These are phyloP conservation scores for Elysia chlorotica DNA, from an alignment of 1,140 invertebrate species.

Conservation along the genomic window DNA sequence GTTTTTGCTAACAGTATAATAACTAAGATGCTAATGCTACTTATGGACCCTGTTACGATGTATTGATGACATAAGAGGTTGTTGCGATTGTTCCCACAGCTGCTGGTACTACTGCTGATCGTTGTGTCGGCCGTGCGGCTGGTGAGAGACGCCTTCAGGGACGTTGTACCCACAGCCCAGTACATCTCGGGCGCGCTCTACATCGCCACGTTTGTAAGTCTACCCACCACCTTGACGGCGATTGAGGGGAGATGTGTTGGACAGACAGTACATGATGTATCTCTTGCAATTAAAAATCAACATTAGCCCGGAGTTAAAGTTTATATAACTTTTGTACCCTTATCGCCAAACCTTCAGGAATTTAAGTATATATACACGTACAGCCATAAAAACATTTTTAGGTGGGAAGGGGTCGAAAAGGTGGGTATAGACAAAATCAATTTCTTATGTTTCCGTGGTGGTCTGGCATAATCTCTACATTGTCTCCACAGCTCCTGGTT, in stretches of 20 bases:
- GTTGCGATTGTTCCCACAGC: not conserved
- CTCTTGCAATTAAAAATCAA: too few species aligned
- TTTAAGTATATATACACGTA: not conserved
- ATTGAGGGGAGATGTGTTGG: too few species aligned
- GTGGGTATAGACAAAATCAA: not conserved
- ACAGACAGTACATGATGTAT: too few species aligned
- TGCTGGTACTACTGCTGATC: not conserved
- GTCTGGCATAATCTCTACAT: not conserved
- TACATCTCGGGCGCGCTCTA: not conserved
- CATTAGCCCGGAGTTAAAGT: too few species aligned
- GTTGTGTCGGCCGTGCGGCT: not conserved
- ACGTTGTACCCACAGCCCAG: not conserved
- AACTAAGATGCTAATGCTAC: too few species aligned
- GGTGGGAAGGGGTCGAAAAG: not conserved
- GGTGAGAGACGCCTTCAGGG: not conserved
- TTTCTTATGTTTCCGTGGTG: not conserved
- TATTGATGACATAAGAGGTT: too few species aligned
- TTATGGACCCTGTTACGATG: too few species aligned
- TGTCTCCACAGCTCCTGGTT: constrained; percentile 1
- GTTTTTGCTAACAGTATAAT: too few species aligned
- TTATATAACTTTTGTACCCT: not conserved
- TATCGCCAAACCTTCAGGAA: not conserved
- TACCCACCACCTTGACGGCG: too few species aligned
- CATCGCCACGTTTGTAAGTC: constrained; percentile 15
- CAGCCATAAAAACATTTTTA: not conserved